Percentiles rank a stretch among this genome's conserved stretches.
phyloP scores from a whole-genome alignment of 1,140 invertebrate species.

The Trinorchestia longiramus region DNA sequence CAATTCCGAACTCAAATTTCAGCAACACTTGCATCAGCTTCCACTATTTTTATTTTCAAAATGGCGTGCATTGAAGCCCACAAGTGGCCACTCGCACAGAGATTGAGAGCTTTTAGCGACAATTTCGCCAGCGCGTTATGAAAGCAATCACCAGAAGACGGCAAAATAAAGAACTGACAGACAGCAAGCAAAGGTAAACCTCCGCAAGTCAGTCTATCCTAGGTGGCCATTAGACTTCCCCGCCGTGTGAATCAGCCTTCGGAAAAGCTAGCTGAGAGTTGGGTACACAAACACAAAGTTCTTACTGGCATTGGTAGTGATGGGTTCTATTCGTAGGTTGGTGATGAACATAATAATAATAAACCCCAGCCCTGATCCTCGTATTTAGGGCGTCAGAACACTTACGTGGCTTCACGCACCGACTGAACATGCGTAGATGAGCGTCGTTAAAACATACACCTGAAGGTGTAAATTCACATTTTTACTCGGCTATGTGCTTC shows the following conservation, averaged over 20 bases:
- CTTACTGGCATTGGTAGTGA: not conserved
- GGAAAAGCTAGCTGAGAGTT: not conserved
- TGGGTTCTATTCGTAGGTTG: not conserved
- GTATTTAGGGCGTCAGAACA: too few species aligned
- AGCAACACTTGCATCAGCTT: too few species aligned
- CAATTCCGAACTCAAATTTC: too few species aligned
- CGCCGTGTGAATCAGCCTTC: not conserved
- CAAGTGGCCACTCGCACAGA: not conserved
- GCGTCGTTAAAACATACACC: too few species aligned
- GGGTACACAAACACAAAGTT: not conserved
- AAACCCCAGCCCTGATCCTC: too few species aligned
- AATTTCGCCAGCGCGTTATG: not conserved
- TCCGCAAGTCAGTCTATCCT: not conserved
- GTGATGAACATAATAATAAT: not conserved
- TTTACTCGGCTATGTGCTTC: too few species aligned
- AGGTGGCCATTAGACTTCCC: not conserved
- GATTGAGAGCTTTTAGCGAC: not conserved
- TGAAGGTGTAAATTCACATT: too few species aligned
- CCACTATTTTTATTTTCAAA: not conserved
- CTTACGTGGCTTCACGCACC: too few species aligned
- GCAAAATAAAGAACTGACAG: not conserved
- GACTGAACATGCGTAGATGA: too few species aligned
- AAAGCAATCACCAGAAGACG: not conserved
- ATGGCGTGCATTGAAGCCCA: not conserved
- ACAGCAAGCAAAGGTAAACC: not conserved